Conservation (phyloP, 1,140 invertebrate genomes). For the Mercenaria mercenaria region DNA sequence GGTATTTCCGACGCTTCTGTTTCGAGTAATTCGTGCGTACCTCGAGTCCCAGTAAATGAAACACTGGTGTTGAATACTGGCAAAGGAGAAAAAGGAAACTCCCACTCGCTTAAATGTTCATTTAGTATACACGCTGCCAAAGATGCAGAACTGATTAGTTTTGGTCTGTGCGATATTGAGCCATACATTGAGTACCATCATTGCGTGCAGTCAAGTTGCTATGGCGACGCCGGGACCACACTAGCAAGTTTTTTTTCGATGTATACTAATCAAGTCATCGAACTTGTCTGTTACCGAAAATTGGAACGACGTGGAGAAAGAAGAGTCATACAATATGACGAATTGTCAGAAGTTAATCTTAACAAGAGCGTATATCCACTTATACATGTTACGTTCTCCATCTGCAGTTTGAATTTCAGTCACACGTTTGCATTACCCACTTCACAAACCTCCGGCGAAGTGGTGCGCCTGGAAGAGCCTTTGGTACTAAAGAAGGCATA, state of each 20-base stretch:
- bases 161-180: background rate
- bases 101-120: background rate
- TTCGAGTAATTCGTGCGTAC: background rate
- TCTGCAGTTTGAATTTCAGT: no score
- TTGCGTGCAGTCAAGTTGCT: no score
- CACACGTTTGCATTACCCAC: no score
- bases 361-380: no score
- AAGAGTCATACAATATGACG: no score
- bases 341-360: no score
- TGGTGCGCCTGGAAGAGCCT: background rate
- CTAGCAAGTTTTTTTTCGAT: no score
- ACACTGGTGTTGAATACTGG: background rate
- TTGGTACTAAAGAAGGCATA: background rate
- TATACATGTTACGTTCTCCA: no score
- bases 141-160: background rate
- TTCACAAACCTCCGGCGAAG: background rate
- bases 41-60: background rate
- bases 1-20: background rate
- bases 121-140: background rate
- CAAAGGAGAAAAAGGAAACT: background rate
- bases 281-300: no score
- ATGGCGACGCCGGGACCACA: no score
- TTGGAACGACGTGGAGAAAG: no score
- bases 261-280: no score
- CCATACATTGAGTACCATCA: background rate